Percentiles rank a stretch among this genome's conserved stretches.
Evolutionary conservation across 1,140 invertebrate genomes (phyloP).

Genomic region (Panulirus ornatus): DNA sequence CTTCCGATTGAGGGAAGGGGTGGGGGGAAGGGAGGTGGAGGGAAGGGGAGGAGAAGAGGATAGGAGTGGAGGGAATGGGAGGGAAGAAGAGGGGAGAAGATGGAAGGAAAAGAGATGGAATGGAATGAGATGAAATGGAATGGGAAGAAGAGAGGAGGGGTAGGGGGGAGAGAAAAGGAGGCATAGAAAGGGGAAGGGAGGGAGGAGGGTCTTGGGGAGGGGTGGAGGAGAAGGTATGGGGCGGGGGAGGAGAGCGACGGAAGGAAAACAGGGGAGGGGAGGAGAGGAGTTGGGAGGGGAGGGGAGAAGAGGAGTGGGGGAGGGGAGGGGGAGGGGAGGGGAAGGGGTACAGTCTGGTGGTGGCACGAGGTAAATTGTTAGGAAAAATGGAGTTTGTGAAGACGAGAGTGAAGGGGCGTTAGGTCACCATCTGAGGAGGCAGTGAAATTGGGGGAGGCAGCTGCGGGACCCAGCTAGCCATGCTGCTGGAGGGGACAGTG

Average conservation of each 20-base stretch:
- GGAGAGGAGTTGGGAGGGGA: too few relatives aligned
- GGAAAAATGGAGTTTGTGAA: constrained; percentile 33
- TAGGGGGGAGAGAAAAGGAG: not conserved
- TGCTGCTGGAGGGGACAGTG: not conserved
- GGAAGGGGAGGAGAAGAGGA: not conserved
- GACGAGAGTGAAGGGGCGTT: constrained; percentile 4
- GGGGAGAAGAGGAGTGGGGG: not conserved
- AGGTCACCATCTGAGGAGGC: not conserved
- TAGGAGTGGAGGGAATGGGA: not conserved
- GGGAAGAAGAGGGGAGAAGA: not conserved
- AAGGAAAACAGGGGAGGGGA: not conserved
- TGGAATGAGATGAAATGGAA: not conserved
- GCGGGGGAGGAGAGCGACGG: not conserved
- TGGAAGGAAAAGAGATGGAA: not conserved
- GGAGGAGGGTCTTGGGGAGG: not conserved
- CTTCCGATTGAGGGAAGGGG: constrained; percentile 37
- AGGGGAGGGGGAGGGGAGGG: not conserved
- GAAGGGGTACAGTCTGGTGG: not conserved
- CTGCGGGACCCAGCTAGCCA: not conserved
- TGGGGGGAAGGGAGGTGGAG: constrained; percentile 2
- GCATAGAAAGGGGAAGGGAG: not conserved
- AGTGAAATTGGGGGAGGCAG: constrained; percentile 27
- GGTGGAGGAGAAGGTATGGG: not conserved
- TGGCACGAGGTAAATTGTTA: constrained; percentile 42
- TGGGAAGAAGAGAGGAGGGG: not conserved